Evolutionary conservation across 2,797 vertebrate species (phyloP), one percentile per base, ranked within the genome.

Genomic region (Acridotheres tristis): DNA sequence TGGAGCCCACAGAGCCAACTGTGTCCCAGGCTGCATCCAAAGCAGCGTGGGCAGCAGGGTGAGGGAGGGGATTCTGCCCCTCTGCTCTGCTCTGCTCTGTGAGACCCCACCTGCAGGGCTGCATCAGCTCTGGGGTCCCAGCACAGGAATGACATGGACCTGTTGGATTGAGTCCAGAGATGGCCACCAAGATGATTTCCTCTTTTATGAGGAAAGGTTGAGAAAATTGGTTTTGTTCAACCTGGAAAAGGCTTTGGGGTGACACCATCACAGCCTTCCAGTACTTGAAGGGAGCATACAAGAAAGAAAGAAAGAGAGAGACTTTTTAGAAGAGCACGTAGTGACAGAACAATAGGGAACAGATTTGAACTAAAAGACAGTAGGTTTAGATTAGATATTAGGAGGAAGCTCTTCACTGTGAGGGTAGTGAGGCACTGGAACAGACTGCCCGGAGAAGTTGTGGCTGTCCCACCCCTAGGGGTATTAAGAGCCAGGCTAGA

Each of bases 1-100:
- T 13, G 30, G 18, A 62, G 14, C 9, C 12, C 62, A 55, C 34
- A 32, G 48, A 68, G 22, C 7, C 62, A 61, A 1, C 3, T 3
- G 4, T 27, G 6, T 54, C 36, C 34, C 3, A 3, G 15, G 25
- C 8, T 62, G 18, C 7, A 9, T 17, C 42, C 36, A 61, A 20
- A 81, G 16, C 22, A 81, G 26, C 0, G 0, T 36, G 42, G 34
- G 0, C 30, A 68, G 16, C 3, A 4, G 34, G 21, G 12, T 1
- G 5, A 48, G 9, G 42, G 16, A 48, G 10, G 9, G 19, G 22
- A 32, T 54, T 42, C 69, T 48, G 40, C 6, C 22, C 4, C 42
- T 54, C 26, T 55, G 34, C n/a, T n/a, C 53, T 32, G 53, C 18
- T 14, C 43, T 55, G 34, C n/a, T 14, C 43, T 55, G 34, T 29